Base-by-base conservation (phyloP, 2,797 vertebrate species). In the Rachycentron canadum region DNA sequence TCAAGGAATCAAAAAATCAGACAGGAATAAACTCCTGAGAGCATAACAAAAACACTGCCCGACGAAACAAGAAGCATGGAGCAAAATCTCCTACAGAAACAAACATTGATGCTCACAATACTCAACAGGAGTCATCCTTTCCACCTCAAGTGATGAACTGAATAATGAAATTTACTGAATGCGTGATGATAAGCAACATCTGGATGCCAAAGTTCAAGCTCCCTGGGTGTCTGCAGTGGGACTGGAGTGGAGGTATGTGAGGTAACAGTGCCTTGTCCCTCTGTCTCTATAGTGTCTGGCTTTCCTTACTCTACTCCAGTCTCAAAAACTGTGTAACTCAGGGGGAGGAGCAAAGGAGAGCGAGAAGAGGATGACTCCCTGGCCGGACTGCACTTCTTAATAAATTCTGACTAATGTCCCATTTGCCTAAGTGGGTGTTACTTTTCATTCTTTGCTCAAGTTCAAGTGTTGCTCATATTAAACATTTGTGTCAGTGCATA, bases 281-380 rank as follows among this genome's bases (percentile, higher is more conserved):
- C 90, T 91, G 91, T 94, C 93, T 95, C 93, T 94, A 92, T 92
- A 94, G 89, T 93, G 94, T 94, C 96, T 94, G 95, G 83, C 93
- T 94, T 93, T 82, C 94, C 91, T 94, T 92, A 94, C 84, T 93
- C 89, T 95, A 93, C 91, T 91, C 94, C 94, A 95, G 93, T 91
- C 96, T 97, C 95, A 96, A 97, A 97, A 97, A 97, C 94, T 93
- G 93, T 89, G 81, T 88, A 88, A 93, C 86, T 94, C 91, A 79
- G 88, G 91, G 94, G 94, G 95, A 95, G 97, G 97, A 96, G 98
- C 91, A 82, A 96, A 92, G 79, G 86, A 88, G 75, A 89, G 90
- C 84, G 82, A 93, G 93, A 78, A 73, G 93, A 94, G 83, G 93
- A 94, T 92, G 90, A 95, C 86, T 93, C 90, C 85, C 84, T 90